Evolutionary conservation across 23 tunicate species (phyloP).

Genomic region (Trididemnum clinides): DNA sequence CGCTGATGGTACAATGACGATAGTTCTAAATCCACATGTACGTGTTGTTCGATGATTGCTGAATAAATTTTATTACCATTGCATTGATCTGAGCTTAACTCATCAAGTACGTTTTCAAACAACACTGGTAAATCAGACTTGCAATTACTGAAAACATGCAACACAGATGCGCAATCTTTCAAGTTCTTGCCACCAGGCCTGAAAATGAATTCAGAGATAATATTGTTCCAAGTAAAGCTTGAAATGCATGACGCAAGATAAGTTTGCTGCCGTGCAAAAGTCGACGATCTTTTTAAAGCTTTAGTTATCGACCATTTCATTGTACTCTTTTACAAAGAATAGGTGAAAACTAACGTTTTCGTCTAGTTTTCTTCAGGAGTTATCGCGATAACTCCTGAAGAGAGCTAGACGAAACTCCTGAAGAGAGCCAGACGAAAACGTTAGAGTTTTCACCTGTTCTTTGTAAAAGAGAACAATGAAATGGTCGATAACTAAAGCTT

Average conservation of each 20-base stretch:
- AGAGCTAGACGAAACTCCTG: too few relatives aligned
- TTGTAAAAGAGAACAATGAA: too few relatives aligned
- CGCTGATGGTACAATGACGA: slow-evolving; percentile 14
- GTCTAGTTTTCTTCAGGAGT: too few relatives aligned
- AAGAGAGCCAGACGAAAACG: too few relatives aligned
- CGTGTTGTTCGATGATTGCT: background rate
- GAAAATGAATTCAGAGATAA: slow-evolving; percentile 13
- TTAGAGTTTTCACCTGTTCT: too few relatives aligned
- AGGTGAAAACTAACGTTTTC: too few relatives aligned
- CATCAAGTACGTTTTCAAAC: slow-evolving; percentile 2
- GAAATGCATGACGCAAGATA: slow-evolving; percentile 6
- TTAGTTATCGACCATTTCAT: too few relatives aligned
- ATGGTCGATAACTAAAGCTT: too few relatives aligned
- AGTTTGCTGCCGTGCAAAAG: slow-evolving; percentile 17
- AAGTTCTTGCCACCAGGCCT: slow-evolving; percentile 25
- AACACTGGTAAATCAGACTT: slow-evolving; percentile 2
- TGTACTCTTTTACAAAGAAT: too few relatives aligned
- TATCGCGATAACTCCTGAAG: too few relatives aligned
- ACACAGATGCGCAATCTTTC: slow-evolving; percentile 24
- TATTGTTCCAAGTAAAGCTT: too few relatives aligned
- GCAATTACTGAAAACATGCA: slow-evolving; percentile 20
- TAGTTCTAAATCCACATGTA: background rate
- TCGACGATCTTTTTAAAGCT: slow-evolving; percentile 10
- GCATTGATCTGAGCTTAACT: slow-evolving; percentile 38
- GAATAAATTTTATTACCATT: slow-evolving; percentile 27